Conservation (phyloP, 1,140 invertebrate genomes). For the Drosophila sproati region DNA sequence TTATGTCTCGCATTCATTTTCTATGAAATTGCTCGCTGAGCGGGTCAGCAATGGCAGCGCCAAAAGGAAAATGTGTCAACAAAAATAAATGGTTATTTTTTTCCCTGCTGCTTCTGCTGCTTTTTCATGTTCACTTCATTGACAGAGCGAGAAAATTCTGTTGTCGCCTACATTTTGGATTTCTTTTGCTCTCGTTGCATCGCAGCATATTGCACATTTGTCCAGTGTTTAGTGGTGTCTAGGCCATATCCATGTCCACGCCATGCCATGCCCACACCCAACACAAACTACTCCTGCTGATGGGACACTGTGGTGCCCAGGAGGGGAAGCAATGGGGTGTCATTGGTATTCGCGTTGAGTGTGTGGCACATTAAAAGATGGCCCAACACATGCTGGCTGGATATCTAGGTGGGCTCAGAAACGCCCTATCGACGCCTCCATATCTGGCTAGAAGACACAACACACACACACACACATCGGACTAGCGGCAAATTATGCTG, state of each 20-base stretch:
- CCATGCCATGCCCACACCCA: constrained; percentile 37
- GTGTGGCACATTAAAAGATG: constrained; percentile 74
- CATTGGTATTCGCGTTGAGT: constrained; percentile 43
- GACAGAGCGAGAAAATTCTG: constrained; percentile 53
- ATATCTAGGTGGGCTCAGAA: constrained; percentile 48
- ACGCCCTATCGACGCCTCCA: constrained; percentile 18
- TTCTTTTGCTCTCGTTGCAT: constrained; percentile 51
- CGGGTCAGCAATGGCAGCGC: constrained; percentile 59
- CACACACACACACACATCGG: constrained; percentile 3
- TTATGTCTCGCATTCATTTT: constrained; percentile 46
- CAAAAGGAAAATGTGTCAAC: constrained; percentile 65
- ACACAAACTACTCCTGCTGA: constrained; percentile 11
- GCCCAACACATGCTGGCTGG: constrained; percentile 54
- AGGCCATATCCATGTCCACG: constrained; percentile 17
- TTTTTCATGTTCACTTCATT: constrained; percentile 62
- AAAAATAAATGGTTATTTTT: constrained; percentile 72
- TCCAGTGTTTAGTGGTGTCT: constrained; percentile 24
- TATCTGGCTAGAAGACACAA: constrained; percentile 15
- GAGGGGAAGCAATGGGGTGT: constrained; percentile 9
- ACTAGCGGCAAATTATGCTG: constrained; percentile 21
- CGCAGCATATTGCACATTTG: constrained; percentile 46
- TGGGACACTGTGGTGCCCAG: neutral
- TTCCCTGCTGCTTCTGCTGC: constrained; percentile 25
- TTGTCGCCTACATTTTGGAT: constrained; percentile 67
- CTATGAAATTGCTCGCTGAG: constrained; percentile 60